Evolutionary conservation across 2,888 invertebrate genomes (phyloP), one percentile per base, ranked within the genome.

Genomic region (Asteroscopus sphinx): DNA sequence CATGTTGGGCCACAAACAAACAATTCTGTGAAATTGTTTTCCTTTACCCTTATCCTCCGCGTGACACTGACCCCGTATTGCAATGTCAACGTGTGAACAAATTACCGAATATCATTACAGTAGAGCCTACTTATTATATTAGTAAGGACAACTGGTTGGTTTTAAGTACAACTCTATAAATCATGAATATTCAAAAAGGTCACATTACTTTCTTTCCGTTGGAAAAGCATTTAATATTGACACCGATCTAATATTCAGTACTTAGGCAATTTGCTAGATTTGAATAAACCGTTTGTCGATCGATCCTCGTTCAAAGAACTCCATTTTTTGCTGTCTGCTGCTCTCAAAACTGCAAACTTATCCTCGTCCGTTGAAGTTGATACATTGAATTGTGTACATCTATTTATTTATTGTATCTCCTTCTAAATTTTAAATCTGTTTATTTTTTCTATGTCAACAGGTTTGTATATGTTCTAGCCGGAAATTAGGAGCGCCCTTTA

Each of bases 21-120:
- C 75, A 80, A 79, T 82, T 83, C 79, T 76, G 82, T 85, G 81
- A 84, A 87, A 85, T 84, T 77, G 77, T 87, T 88, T 88, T 88
- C 86, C 85, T 83, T 76, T 70, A 68, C 71, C 55, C 45, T 68
- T 80, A 83, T 80, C 83, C 80, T 82, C 72, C 32, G 66, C 68
- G 47, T 49, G 89, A 83, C 92, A 90, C 89, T 92, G 92, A 90
- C 91, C 90, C 73, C 85, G 61, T 86, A 85, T 76, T 74, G 74
- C 90, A 90, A 90, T 89, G 91, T 76, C 87, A 80, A 79, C 83
- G 58, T 78, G 80, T 80, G 73, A 66, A 51, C 72, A 71, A 70
- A 64, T 74, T 73, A 68, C 77, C 73, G 70, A 80, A 80, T 78
- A 73, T 71, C 62, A 72, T 77, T 77, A 75, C 54, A 37, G 17